These are phyloP conservation scores for Oscheius sp. DNA, from an alignment of 2,888 invertebrate species.

Conservation along the genomic window DNA sequence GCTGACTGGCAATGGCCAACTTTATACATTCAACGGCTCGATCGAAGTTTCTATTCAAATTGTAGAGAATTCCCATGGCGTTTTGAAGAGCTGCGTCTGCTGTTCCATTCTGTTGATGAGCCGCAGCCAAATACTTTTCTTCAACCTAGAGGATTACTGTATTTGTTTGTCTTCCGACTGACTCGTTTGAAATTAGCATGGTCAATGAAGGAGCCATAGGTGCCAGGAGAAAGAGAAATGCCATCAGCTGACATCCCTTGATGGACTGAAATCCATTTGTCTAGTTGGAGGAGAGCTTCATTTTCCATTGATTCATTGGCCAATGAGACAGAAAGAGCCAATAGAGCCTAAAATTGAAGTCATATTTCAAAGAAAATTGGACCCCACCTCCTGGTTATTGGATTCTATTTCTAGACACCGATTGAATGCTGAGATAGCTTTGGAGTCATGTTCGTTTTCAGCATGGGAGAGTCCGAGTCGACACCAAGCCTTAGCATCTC, in stretches of 20 bases:
- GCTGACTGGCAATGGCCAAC: slow-evolving; percentile 83
- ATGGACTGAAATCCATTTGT: slow-evolving; percentile 68
- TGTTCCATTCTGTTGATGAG: slow-evolving; percentile 44
- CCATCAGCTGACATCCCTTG: neutral
- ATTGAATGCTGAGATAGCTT: slow-evolving; percentile 89
- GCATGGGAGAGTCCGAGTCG: slow-evolving; percentile 85
- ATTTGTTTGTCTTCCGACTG: no score
- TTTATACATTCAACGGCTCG: slow-evolving; percentile 96
- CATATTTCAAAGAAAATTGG: no score
- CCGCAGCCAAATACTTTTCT: slow-evolving; percentile 57
- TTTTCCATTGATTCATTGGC: slow-evolving; percentile 94
- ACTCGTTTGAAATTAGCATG: slow-evolving; percentile 12
- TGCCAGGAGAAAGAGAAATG: neutral
- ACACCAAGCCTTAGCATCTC: slow-evolving; percentile 78
- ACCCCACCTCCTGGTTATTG: slow-evolving; percentile 55
- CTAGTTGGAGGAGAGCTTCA: slow-evolving; percentile 84
- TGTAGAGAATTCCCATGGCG: slow-evolving; percentile 87
- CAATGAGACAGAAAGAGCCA: slow-evolving; percentile 90
- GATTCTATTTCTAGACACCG: slow-evolving; percentile 73
- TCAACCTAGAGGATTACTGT: no score
- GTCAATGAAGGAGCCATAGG: slow-evolving; percentile 22
- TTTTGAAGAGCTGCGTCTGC: slow-evolving; percentile 68
- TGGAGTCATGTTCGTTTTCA: slow-evolving; percentile 95
- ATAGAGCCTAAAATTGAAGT: no score
- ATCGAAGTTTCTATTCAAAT: slow-evolving; percentile 89